Conservation (phyloP, 2,797 vertebrate species). For the Phrynocephalus guinanensis region DNA sequence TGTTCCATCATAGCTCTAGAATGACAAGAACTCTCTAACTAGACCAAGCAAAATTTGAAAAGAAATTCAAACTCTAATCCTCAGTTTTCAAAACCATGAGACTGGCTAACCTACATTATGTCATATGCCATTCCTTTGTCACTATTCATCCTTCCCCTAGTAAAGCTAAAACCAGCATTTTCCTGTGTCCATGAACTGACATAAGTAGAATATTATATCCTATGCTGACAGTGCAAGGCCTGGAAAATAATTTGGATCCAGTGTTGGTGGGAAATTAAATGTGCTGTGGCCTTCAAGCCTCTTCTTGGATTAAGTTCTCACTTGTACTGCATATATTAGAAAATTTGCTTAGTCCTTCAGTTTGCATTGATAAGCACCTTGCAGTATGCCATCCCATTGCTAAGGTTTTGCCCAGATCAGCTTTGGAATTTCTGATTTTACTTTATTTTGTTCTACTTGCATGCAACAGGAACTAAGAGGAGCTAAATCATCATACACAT, state of each 20-base stretch:
- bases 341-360: conserved; percentile 16
- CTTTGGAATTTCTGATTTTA: conserved; percentile 39
- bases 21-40: conserved; percentile 43
- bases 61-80: conserved; percentile 36
- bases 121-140: conserved; percentile 68
- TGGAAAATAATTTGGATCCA: conserved; percentile 70
- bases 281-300: conserved; percentile 48
- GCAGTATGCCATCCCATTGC: neutral
- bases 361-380: conserved; percentile 6
- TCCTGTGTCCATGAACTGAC: conserved; percentile 70
- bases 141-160: conserved; percentile 70
- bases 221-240: conserved; percentile 68
- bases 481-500: neutral
- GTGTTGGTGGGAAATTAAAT: conserved; percentile 46
- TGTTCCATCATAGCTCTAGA: neutral
- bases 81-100: conserved; percentile 59
- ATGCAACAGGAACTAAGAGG: neutral
- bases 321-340: neutral
- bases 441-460: conserved; percentile 30
- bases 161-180: conserved; percentile 68
- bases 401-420: conserved; percentile 29
- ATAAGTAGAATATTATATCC: conserved; percentile 75
- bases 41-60: conserved; percentile 54
- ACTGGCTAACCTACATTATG: conserved; percentile 49
- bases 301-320: neutral